Percentiles rank a stretch among this genome's conserved stretches.
These are phyloP conservation scores for Drosophila melanosoma DNA, from an alignment of 2,888 invertebrate genomes.

Conservation along the genomic window DNA sequence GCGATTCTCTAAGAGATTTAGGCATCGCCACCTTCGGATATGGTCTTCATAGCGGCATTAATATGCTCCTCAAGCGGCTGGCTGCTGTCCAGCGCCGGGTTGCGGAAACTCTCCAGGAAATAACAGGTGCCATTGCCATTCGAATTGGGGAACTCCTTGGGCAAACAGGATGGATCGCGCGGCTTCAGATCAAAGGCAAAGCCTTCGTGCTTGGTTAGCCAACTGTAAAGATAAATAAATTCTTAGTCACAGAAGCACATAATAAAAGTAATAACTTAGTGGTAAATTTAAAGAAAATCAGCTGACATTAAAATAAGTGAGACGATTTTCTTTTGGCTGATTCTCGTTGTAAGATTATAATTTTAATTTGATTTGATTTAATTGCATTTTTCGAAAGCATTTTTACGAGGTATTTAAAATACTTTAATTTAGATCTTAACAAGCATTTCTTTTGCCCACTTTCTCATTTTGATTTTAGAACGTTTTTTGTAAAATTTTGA, in stretches of 20 bases:
- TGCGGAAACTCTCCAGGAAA: constrained; percentile 92
- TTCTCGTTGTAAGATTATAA: neutral
- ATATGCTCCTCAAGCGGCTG: constrained; percentile 86
- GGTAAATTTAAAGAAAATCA: neutral
- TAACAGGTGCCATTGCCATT: constrained; percentile 92
- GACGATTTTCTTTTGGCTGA: neutral
- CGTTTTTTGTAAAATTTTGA: neutral
- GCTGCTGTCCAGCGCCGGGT: constrained; percentile 88
- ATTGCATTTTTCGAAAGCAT: neutral
- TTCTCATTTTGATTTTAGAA: neutral
- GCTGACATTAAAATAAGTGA: neutral
- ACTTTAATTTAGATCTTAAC: neutral
- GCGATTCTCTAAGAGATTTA: constrained; percentile 44
- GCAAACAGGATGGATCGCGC: constrained; percentile 91
- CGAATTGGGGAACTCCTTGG: constrained; percentile 92
- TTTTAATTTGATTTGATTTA: constrained; percentile 86
- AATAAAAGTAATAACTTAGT: neutral
- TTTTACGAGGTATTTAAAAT: neutral
- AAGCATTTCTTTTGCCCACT: neutral
- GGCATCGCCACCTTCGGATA: constrained; percentile 75
- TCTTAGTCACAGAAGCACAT: neutral
- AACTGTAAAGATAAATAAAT: constrained; percentile 86
- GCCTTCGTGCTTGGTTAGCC: constrained; percentile 90
- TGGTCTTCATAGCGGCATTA: constrained; percentile 83
- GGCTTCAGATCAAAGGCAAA: constrained; percentile 90